These are phyloP conservation scores for Meteorus sp. DNA, from an alignment of 1,140 invertebrate species.

Conservation along the genomic window DNA sequence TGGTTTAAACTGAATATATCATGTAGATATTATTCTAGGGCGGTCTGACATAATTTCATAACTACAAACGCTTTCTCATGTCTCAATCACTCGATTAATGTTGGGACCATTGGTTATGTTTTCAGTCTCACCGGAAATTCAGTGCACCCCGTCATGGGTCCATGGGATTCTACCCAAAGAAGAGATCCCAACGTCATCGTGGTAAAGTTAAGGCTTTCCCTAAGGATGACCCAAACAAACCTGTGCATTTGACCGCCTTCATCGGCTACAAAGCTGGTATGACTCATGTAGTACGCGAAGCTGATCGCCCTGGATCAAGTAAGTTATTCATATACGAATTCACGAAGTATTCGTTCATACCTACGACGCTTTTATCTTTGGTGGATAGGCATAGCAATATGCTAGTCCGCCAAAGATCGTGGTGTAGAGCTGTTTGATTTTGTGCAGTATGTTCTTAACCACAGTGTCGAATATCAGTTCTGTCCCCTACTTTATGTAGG, in stretches of 20 bases:
- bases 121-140: slow-evolving; percentile 99
- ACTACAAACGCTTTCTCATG: background rate
- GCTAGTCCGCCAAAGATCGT: slow-evolving; percentile 37
- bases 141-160: slow-evolving; percentile 99
- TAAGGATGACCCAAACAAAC: slow-evolving; percentile 96
- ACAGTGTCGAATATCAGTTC: slow-evolving; percentile 64
- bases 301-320: slow-evolving; percentile 99
- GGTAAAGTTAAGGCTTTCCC: slow-evolving; percentile 99
- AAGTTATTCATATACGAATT: slow-evolving; percentile 61
- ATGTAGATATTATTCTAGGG: slow-evolving; percentile 60
- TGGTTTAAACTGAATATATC: slow-evolving; percentile 51
- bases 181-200: slow-evolving; percentile 91
- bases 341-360: background rate
- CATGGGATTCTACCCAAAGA: slow-evolving; percentile 99
- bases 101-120: too few relatives aligned
- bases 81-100: slow-evolving; percentile 13
- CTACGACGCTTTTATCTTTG: slow-evolving; percentile 29
- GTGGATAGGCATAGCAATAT: slow-evolving; percentile 35
- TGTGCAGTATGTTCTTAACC: slow-evolving; percentile 46
- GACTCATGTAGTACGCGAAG: slow-evolving; percentile 99
- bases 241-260: slow-evolving; percentile 97
- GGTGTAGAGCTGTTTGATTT: slow-evolving; percentile 49
- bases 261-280: slow-evolving; percentile 99
- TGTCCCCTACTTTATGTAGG: slow-evolving; percentile 55
- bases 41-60: slow-evolving; percentile 52